phyloP scores from a whole-genome alignment of 2,113 vertebrate species.

The Nothobranchius furzeri region DNA sequence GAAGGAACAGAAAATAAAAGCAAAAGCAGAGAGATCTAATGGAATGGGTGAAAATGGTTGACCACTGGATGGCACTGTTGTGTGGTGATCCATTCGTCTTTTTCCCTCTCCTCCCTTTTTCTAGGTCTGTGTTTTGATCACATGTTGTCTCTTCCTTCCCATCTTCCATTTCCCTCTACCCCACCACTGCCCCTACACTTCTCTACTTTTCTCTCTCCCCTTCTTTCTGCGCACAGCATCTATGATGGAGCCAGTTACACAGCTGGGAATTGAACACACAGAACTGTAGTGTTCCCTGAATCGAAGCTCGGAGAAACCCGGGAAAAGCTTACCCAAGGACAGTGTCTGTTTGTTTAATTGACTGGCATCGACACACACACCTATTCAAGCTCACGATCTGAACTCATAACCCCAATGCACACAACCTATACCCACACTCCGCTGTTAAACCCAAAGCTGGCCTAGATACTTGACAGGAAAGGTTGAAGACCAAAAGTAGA shows the following conservation, averaged over 20 bases:
- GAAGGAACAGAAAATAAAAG: conserved; percentile 9
- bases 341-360: conserved; percentile 62
- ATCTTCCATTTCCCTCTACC: conserved; percentile 25
- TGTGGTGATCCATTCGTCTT: conserved; percentile 41
- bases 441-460: background rate
- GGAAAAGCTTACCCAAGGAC: conserved; percentile 49
- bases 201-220: conserved; percentile 1
- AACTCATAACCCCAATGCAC: background rate
- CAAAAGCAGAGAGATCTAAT: conserved; percentile 7
- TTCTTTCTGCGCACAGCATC: conserved; percentile 49
- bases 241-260: conserved; percentile 62
- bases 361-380: conserved; percentile 25
- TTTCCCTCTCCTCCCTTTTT: conserved; percentile 50
- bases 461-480: conserved; percentile 16
- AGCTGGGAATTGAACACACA: conserved; percentile 68
- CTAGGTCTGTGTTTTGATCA: conserved; percentile 63
- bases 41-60: background rate
- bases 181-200: background rate
- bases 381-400: background rate
- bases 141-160: conserved; percentile 27
- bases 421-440: background rate
- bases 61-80: conserved; percentile 76
- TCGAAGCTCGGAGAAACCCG: conserved; percentile 39
- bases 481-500: conserved; percentile 30
- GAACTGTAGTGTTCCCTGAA: conserved; percentile 56